A percentile compares a stretch with the other conserved stretches of the same genome.
Evolutionary conservation across 2,113 vertebrate species (phyloP).

Genomic region (Podarcis cretensis): DNA sequence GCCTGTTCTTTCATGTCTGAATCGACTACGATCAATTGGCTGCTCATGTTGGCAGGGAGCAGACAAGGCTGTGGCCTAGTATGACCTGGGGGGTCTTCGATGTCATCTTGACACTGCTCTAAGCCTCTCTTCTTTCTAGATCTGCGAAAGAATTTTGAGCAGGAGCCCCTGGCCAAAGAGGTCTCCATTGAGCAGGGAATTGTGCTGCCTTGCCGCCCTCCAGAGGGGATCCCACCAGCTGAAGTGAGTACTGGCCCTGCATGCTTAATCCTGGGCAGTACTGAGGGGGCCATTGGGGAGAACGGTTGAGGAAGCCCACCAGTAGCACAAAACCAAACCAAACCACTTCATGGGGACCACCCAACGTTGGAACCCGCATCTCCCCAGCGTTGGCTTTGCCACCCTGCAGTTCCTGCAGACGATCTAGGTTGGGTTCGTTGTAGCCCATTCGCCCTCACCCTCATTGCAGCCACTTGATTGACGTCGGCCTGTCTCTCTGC

Average conservation of each 20-base stretch:
- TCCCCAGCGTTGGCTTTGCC: neutral
- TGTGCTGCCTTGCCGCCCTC: conserved; percentile 91
- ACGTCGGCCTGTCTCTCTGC: neutral
- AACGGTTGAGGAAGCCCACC: neutral
- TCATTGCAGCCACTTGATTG: neutral
- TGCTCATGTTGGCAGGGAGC: neutral
- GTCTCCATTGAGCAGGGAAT: conserved; percentile 96
- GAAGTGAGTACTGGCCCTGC: conserved; percentile 84
- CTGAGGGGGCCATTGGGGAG: neutral
- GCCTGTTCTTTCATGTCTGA: neutral
- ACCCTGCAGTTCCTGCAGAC: neutral
- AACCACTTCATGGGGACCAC: neutral
- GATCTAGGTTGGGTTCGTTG: neutral
- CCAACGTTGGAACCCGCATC: neutral
- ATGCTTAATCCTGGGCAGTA: neutral
- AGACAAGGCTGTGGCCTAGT: neutral
- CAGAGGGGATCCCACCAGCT: conserved; percentile 92
- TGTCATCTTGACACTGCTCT: rapidly evolving
- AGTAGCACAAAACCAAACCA: neutral
- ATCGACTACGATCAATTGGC: neutral
- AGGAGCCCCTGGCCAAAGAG: conserved; percentile 92
- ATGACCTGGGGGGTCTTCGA: rapidly evolving
- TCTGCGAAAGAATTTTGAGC: conserved; percentile 97
- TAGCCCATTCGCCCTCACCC: neutral
- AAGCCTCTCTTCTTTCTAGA: conserved; percentile 75